Conservation (phyloP, 2,888 invertebrate genomes). For the Drosophila birchii region DNA sequence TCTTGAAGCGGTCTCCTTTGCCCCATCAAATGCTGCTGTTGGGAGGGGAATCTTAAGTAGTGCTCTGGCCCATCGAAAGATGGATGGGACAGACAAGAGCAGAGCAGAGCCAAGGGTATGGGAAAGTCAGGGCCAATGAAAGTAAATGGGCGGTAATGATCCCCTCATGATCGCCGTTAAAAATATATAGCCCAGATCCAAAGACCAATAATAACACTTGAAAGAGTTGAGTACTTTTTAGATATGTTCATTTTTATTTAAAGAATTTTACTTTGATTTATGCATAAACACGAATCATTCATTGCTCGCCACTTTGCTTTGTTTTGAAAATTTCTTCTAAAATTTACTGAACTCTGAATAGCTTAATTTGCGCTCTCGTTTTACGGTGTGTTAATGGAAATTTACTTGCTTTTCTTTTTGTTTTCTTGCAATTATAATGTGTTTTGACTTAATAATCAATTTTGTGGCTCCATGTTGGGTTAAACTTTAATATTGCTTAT, state of each 20-base stretch:
- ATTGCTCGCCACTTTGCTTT: conserved; percentile 6
- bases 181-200: neutral
- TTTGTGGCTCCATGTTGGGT: conserved; percentile 41
- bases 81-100: neutral
- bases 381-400: conserved; percentile 59
- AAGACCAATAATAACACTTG: conserved; percentile 19
- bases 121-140: conserved; percentile 34
- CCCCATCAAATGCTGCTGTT: conserved; percentile 37
- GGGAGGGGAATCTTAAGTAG: conserved; percentile 6
- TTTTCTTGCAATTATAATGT: conserved; percentile 47
- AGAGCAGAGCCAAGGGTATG: conserved; percentile 11
- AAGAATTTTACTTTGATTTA: conserved; percentile 75
- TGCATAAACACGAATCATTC: conserved; percentile 63
- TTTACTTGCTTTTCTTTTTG: conserved; percentile 37
- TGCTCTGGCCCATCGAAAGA: conserved; percentile 6
- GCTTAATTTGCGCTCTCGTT: conserved; percentile 52
- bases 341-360: conserved; percentile 61
- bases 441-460: conserved; percentile 49
- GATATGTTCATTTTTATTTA: conserved; percentile 81
- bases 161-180: conserved; percentile 4
- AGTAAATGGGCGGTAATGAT: conserved; percentile 26
- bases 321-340: conserved; percentile 67
- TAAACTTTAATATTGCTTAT: conserved; percentile 76
- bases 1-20: conserved; percentile 49
- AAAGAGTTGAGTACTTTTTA: conserved; percentile 56